Percentiles rank a stretch among this genome's conserved stretches.
phyloP scores from a whole-genome alignment of 2,797 vertebrate species.

The Epinephelus malabaricus region DNA sequence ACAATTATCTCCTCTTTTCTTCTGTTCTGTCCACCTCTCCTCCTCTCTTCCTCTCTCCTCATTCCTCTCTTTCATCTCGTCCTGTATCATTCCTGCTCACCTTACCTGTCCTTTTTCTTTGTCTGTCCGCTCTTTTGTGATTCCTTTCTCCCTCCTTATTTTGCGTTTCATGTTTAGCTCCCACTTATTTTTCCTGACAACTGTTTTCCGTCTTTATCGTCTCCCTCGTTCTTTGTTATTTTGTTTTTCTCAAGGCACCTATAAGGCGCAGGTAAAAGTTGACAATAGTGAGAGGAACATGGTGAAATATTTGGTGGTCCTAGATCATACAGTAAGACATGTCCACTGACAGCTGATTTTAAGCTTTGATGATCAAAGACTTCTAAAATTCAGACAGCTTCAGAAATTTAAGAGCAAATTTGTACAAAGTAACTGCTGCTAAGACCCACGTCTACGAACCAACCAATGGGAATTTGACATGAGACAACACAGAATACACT shows the following conservation, averaged over 20 bases:
- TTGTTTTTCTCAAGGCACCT: not conserved
- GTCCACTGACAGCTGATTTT: not conserved
- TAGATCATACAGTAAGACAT: not conserved
- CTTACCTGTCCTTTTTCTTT: constrained; percentile 76
- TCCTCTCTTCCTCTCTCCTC: constrained; percentile 7
- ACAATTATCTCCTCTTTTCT: constrained; percentile 33
- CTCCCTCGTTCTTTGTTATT: not conserved
- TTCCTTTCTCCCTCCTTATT: constrained; percentile 6
- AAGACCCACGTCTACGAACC: not conserved
- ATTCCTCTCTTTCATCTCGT: constrained; percentile 22
- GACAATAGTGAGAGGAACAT: not conserved
- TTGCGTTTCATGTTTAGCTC: not conserved
- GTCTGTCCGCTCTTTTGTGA: constrained; percentile 4
- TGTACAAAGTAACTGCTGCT: not conserved
- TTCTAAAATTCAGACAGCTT: not conserved
- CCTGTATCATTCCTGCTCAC: constrained; percentile 7
- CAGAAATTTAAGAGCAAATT: not conserved
- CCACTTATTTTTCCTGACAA: not conserved
- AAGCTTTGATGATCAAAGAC: not conserved
- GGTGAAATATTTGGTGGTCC: not conserved
- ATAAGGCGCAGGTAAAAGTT: not conserved
- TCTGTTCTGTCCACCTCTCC: constrained; percentile 24
- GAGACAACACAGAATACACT: not conserved
- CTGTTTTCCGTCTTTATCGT: not conserved
- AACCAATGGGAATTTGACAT: not conserved